Evolutionary conservation across 2,113 vertebrate genomes (phyloP), one percentile per base, ranked within the genome.

Genomic region (Heterochromis multidens): DNA sequence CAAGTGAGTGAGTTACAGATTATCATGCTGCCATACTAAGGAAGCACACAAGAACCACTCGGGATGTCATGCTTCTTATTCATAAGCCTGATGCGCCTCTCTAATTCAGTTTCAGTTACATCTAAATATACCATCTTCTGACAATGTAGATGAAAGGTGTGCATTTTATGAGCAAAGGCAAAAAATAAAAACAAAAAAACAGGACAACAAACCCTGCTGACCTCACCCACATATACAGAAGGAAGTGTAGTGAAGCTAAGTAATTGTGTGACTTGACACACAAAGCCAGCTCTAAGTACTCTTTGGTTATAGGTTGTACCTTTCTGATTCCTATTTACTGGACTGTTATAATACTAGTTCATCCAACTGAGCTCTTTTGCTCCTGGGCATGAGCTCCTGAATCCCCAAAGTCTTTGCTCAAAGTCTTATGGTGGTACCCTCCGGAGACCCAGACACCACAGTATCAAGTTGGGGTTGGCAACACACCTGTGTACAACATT

Each of bases 1-100:
- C 33, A 70, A 77, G 95, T 77, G 93, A 95, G 84, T 46, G 92
- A 92, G 79, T 63, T 21, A 57, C 14, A 54, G 7, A 11, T 67
- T n/a, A 14, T 1, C 33, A 62, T n/a, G 43, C 21, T 76, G 57
- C 7, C 25, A 33, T 0, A 37, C 62, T 10, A 14, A 63, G 10
- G 3, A 31, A 59, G 61, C 17, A 43, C 14, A 58, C 33, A 65
- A 4, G 21, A 83, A 77, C n/a, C 49, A 29, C 23, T 43, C 2
- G 37, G 40, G 29, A 76, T 31, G 58, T 21, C 6, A 4, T 17
- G 79, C 54, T 84, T 63, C 2, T 29, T 62, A 37, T 59, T 59
- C 43, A 52, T 5, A 7, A 72, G 40, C 25, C 29, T 49, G 67
- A 25, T 49, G 25, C 6, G 16, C 49, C 65, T 13, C 67, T 21